These are phyloP conservation scores for Zeuzera pyrina DNA, from an alignment of 2,888 invertebrate genomes.

Conservation along the genomic window DNA sequence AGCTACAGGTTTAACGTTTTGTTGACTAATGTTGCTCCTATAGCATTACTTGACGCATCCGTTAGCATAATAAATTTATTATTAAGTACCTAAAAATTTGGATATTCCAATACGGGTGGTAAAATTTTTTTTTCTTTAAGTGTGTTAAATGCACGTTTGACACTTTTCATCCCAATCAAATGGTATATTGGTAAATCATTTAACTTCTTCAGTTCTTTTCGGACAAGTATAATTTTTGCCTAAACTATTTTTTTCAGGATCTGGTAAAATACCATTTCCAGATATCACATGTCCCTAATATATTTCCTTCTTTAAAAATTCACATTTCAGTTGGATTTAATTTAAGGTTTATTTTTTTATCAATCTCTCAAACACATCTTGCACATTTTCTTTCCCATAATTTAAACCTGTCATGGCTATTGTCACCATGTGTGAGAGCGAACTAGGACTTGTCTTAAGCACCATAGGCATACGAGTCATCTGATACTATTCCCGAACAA, in stretches of 20 bases:
- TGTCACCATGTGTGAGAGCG: no score
- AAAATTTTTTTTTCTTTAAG: not conserved
- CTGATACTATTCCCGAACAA: no score
- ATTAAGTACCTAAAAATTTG: no score
- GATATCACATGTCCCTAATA: not conserved
- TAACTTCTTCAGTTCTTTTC: not conserved
- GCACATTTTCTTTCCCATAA: no score
- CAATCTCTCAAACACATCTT: no score
- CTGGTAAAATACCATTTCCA: not conserved
- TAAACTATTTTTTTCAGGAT: not conserved
- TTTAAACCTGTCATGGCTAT: no score
- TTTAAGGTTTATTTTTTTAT: no score
- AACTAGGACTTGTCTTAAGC: no score
- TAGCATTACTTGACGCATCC: not conserved
- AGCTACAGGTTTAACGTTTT: not conserved
- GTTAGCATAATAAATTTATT: no score
- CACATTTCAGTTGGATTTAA: no score
- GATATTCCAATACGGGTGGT: not conserved
- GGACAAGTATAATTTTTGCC: not conserved
- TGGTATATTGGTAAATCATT: not conserved
- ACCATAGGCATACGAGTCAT: no score
- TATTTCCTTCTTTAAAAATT: not conserved
- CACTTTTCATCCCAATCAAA: not conserved
- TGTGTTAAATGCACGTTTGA: not conserved
- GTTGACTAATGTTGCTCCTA: not conserved